A percentile compares a stretch with the other conserved stretches of the same genome.
Conservation (phyloP, 2,797 vertebrate genomes). For the Eremophila alpestris region DNA sequence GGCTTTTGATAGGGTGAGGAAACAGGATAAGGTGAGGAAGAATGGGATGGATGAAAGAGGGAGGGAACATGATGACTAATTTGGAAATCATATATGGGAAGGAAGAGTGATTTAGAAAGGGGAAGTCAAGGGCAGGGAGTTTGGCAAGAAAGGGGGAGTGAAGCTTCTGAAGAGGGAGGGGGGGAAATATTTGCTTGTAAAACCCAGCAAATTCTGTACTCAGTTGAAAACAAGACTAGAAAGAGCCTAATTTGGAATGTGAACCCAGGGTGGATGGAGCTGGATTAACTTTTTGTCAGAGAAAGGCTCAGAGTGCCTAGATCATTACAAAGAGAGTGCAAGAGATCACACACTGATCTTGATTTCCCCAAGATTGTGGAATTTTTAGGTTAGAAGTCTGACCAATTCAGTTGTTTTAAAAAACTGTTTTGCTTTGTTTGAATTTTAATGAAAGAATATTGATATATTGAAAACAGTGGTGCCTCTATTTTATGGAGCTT, state of each 20-base stretch:
- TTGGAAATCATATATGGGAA: background rate
- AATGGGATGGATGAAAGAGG: background rate
- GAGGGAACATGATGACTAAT: background rate
- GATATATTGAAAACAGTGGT: background rate
- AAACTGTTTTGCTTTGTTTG: background rate
- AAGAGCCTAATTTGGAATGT: background rate
- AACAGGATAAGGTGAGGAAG: background rate
- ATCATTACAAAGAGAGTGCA: background rate
- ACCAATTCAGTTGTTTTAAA: background rate
- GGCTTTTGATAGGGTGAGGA: background rate
- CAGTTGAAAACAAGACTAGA: background rate
- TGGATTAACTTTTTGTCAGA: background rate
- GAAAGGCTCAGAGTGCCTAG: background rate
- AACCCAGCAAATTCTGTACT: background rate
- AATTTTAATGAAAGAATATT: background rate
- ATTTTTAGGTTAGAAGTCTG: background rate
- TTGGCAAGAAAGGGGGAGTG: background rate
- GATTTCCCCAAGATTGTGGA: background rate
- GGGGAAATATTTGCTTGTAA: background rate
- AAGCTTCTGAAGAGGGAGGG: background rate
- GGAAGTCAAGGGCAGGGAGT: background rate
- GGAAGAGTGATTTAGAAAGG: constrained; percentile 8
- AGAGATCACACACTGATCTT: background rate
- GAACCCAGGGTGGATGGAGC: background rate
- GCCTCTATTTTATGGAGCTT: background rate